Evolutionary conservation across 2,888 invertebrate species (phyloP).

Genomic region (Lasioglossum figueresi): DNA sequence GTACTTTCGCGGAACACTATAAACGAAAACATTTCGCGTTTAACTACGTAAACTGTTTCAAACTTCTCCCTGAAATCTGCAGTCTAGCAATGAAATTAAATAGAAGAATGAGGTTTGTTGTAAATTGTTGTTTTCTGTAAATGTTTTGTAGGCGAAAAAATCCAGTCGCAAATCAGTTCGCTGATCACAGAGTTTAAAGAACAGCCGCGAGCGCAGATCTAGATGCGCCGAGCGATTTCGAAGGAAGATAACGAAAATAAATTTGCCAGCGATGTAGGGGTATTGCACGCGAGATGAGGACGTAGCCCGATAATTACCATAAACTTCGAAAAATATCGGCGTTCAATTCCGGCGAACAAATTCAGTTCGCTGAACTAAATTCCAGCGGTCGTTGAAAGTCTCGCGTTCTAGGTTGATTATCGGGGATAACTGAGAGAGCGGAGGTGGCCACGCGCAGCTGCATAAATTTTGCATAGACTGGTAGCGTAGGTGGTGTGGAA

Average conservation of each 20-base stretch:
- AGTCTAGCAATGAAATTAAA: background rate
- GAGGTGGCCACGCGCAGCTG: background rate
- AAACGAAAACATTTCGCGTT: background rate
- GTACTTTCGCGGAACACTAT: background rate
- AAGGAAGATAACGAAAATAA: background rate
- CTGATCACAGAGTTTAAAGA: background rate
- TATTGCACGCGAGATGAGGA: background rate
- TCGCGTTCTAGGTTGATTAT: slow-evolving; percentile 30
- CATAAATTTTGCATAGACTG: slow-evolving; percentile 7
- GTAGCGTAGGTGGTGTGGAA: slow-evolving; percentile 21
- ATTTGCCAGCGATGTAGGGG: background rate
- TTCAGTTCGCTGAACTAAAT: slow-evolving; percentile 26
- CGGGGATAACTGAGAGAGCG: slow-evolving; percentile 6
- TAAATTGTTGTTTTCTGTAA: too few species aligned
- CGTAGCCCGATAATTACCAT: background rate
- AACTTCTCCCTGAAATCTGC: background rate
- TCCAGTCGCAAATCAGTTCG: background rate
- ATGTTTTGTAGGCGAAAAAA: too few species aligned
- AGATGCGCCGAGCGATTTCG: background rate
- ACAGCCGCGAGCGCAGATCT: background rate
- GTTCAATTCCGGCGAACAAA: background rate
- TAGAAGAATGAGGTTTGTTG: too few species aligned
- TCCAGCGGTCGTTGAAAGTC: slow-evolving; percentile 25
- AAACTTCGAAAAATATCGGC: slow-evolving; percentile 10
- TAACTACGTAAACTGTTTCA: background rate